These are phyloP conservation scores for Chloroclysta siterata DNA, from an alignment of 2,888 invertebrate genomes.

Conservation along the genomic window DNA sequence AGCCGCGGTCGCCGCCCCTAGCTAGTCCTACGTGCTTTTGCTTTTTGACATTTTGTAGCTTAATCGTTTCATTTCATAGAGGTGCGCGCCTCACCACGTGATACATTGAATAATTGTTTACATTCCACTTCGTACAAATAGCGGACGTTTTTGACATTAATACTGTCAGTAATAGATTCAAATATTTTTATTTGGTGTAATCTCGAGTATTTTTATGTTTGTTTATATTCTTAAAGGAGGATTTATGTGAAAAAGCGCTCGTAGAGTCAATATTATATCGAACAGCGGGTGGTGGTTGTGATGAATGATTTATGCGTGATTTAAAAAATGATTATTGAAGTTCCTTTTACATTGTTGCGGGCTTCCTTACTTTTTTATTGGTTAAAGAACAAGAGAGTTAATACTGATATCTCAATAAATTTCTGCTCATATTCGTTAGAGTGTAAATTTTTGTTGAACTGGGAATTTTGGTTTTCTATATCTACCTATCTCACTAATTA, in stretches of 20 bases:
- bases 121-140: conserved; percentile 47
- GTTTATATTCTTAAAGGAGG: conserved; percentile 51
- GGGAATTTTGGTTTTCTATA: conserved; percentile 24
- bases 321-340: conserved; percentile 54
- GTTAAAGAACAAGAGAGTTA: conserved; percentile 32
- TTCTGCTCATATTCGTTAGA: background rate
- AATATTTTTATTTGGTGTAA: conserved; percentile 43
- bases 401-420: background rate
- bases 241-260: conserved; percentile 60
- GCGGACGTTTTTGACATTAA: conserved; percentile 40
- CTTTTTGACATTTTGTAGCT: conserved; percentile 84
- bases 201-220: conserved; percentile 46
- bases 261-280: conserved; percentile 58
- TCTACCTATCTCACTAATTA: conserved; percentile 52
- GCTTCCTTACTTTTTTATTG: conserved; percentile 29
- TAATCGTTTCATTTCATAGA: conserved; percentile 78
- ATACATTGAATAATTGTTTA: conserved; percentile 56
- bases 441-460: background rate
- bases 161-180: conserved; percentile 37
- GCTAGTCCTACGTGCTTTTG: conserved; percentile 82
- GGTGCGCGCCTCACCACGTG: conserved; percentile 70
- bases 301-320: conserved; percentile 64
- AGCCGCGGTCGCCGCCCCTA: conserved; percentile 83
- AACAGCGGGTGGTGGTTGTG: conserved; percentile 66
- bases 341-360: conserved; percentile 50